phyloP scores from a whole-genome alignment of 2,888 invertebrate genomes.

The Pseudococcus jackbeardsleyi region DNA sequence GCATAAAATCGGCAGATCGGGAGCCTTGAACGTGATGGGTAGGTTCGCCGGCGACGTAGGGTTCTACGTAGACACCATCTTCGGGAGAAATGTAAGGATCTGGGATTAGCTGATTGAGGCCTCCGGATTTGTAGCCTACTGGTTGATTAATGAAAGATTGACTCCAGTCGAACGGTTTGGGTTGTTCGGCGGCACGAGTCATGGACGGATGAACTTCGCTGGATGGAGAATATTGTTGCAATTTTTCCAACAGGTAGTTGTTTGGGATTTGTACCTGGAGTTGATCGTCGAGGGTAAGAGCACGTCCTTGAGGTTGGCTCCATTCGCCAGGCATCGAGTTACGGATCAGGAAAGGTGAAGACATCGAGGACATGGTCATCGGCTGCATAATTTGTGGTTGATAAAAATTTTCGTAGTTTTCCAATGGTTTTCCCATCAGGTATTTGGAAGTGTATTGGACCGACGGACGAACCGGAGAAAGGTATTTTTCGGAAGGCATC shows the following conservation, averaged over 20 bases:
- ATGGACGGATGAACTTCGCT: neutral
- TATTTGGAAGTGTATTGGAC: neutral
- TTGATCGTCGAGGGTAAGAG: neutral
- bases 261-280: slow-evolving; percentile 14
- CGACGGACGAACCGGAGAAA: neutral
- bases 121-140: neutral
- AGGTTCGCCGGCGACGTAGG: neutral
- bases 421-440: neutral
- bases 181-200: slow-evolving; percentile 26
- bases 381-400: neutral
- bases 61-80: slow-evolving; percentile 1
- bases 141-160: neutral
- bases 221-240: neutral
- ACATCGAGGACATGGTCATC: neutral
- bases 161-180: neutral
- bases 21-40: neutral
- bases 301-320: neutral
- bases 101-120: neutral
- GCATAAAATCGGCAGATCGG: neutral
- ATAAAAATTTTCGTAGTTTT: neutral
- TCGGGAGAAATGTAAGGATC: neutral
- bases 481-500: neutral
- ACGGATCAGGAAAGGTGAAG: neutral
- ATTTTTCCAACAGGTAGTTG: neutral
- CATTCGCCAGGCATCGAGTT: neutral